Conservation (phyloP, 2,797 vertebrate species). For the Orientallactaga sibirica region DNA sequence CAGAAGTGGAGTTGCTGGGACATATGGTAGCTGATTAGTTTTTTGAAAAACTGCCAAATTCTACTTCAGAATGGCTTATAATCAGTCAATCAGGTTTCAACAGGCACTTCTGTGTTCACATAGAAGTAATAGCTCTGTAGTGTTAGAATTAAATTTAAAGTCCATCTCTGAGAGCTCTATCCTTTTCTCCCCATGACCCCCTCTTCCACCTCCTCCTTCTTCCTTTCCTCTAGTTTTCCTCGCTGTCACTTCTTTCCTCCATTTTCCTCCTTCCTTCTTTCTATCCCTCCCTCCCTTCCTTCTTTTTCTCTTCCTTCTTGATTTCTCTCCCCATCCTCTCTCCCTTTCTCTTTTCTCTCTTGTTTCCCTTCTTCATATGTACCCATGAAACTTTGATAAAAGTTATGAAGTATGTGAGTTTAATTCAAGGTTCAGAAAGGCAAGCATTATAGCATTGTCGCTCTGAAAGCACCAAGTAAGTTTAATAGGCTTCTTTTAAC, state of each 20-base stretch:
- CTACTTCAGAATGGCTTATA: not conserved
- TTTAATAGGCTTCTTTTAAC: not conserved
- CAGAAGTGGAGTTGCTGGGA: not conserved
- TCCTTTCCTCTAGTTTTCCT: not conserved
- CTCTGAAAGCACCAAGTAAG: not conserved
- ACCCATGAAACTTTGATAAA: not conserved
- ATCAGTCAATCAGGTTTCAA: not conserved
- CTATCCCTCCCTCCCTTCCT: not conserved
- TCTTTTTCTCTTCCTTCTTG: not conserved
- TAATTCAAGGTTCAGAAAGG: conserved; percentile 5
- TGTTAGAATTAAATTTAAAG: not conserved
- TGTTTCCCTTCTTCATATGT: not conserved
- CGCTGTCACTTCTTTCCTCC: rapidly evolving
- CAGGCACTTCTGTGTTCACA: not conserved
- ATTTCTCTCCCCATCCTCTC: too few relatives aligned
- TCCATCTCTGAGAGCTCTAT: not conserved
- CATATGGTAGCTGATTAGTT: not conserved
- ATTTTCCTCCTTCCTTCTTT: not conserved
- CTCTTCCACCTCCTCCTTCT: too few relatives aligned
- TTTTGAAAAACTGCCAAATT: conserved; percentile 14
- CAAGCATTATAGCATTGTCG: not conserved
- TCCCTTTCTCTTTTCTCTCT: not conserved
- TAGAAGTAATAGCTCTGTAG: not conserved
- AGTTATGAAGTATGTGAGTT: not conserved
- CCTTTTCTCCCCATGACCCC: not conserved